These are phyloP conservation scores for Paramisgurnus dabryanus DNA, from an alignment of 2,113 vertebrate genomes.

Conservation along the genomic window DNA sequence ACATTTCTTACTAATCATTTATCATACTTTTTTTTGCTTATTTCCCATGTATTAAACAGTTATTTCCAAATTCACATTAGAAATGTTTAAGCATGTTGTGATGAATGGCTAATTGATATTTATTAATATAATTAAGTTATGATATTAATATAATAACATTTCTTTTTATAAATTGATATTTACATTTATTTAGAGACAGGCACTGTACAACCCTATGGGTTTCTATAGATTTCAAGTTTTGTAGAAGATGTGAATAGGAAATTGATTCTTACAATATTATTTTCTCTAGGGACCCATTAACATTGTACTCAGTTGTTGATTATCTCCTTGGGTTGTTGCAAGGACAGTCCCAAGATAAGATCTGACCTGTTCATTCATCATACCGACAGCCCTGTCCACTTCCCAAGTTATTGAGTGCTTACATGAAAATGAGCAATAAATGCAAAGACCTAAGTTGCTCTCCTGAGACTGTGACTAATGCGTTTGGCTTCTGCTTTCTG, in stretches of 20 bases:
- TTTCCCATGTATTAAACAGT: too few relatives aligned
- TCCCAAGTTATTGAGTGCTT: slow-evolving; percentile 37
- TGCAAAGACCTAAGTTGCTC: slow-evolving; percentile 26
- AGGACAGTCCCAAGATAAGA: slow-evolving; percentile 52
- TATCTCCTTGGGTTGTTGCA: slow-evolving; percentile 53
- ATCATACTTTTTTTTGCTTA: too few relatives aligned
- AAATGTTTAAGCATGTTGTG: too few relatives aligned
- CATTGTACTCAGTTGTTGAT: slow-evolving; percentile 68
- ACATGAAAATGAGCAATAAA: slow-evolving; percentile 40
- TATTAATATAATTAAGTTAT: too few relatives aligned
- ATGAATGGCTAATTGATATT: too few relatives aligned
- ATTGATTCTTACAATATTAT: slow-evolving; percentile 2
- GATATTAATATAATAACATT: too few relatives aligned
- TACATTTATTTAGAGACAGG: neutral
- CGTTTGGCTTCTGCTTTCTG: slow-evolving; percentile 15
- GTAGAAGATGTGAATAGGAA: neutral
- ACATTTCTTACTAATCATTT: too few relatives aligned
- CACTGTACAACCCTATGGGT: neutral
- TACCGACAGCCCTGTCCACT: slow-evolving; percentile 13
- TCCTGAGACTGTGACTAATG: slow-evolving; percentile 8
- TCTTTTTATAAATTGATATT: neutral
- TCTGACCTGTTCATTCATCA: slow-evolving; percentile 55
- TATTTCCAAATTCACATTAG: too few relatives aligned
- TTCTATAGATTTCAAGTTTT: neutral
- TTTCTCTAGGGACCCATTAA: slow-evolving; percentile 59